Percentiles rank a stretch among this genome's conserved stretches.
Conservation (phyloP, 2,113 vertebrate genomes). For the Holacanthus passer region DNA sequence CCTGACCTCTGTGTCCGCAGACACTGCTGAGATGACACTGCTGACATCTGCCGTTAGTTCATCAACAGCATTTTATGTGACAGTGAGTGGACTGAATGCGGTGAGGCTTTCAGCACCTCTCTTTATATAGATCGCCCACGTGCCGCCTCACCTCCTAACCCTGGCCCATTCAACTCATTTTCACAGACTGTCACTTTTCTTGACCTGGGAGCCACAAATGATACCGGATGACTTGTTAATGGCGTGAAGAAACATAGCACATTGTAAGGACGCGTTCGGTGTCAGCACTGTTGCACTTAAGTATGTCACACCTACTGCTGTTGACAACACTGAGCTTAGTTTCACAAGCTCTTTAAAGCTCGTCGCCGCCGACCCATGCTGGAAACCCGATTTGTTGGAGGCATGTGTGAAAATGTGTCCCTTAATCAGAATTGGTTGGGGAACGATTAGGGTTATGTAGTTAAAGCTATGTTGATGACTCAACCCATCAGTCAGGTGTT, state of each 20-base stretch:
- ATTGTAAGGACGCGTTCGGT: constrained; percentile 66
- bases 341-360: constrained; percentile 9
- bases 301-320: constrained; percentile 61
- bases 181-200: constrained; percentile 70
- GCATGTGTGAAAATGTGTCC: too few relatives aligned
- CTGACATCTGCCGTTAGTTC: constrained; percentile 63
- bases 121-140: constrained; percentile 62
- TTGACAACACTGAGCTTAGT: constrained; percentile 54
- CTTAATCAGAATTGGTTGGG: too few relatives aligned
- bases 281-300: constrained; percentile 39
- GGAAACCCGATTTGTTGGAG: too few relatives aligned
- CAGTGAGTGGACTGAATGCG: constrained; percentile 7
- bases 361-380: too few relatives aligned
- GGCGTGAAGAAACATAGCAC: constrained; percentile 20
- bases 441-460: too few relatives aligned
- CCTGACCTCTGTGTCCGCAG: constrained; percentile 42
- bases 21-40: constrained; percentile 56
- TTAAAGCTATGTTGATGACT: too few relatives aligned
- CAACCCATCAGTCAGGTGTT: too few relatives aligned
- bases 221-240: constrained; percentile 65
- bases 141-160: constrained; percentile 42
- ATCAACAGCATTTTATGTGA: constrained; percentile 43
- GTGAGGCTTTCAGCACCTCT: constrained; percentile 47
- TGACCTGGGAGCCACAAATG: constrained; percentile 53
- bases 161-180: constrained; percentile 47